Conservation (phyloP, 1,140 invertebrate species). For the Drosophila yakuba region DNA sequence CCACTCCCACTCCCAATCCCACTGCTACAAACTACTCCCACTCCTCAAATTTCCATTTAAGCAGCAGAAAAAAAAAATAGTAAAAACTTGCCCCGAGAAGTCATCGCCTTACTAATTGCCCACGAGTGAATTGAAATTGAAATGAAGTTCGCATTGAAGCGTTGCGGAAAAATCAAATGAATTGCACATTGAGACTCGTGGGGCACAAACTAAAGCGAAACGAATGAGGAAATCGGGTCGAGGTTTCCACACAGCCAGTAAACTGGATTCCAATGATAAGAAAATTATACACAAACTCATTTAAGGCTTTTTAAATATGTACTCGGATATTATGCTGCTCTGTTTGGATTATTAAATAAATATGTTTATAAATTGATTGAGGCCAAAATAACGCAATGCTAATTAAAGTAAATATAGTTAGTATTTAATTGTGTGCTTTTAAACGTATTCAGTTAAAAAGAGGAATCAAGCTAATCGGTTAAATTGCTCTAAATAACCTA, state of each 20-base stretch:
- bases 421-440: conserved; percentile 22
- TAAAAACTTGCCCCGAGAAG: conserved; percentile 4
- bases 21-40: too few species aligned
- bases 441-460: conserved; percentile 15
- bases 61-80: background rate
- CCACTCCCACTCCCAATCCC: conserved; percentile 1
- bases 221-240: conserved; percentile 13
- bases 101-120: conserved; percentile 49
- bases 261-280: conserved; percentile 23
- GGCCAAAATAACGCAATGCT: too few species aligned
- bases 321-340: background rate
- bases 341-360: background rate
- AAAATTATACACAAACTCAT: background rate
- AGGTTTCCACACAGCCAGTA: conserved; percentile 1
- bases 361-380: too few species aligned
- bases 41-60: conserved; percentile 15
- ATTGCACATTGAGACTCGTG: conserved; percentile 17
- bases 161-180: conserved; percentile 19
- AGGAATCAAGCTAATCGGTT: conserved; percentile 19
- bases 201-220: background rate
- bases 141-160: conserved; percentile 34
- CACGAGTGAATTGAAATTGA: conserved; percentile 42
- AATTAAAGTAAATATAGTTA: too few species aligned
- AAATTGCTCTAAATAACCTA: conserved; percentile 19
- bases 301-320: background rate